Evolutionary conservation across 2,888 invertebrate genomes (phyloP), one percentile per base, ranked within the genome.

Genomic region (Lithophane leautieri): DNA sequence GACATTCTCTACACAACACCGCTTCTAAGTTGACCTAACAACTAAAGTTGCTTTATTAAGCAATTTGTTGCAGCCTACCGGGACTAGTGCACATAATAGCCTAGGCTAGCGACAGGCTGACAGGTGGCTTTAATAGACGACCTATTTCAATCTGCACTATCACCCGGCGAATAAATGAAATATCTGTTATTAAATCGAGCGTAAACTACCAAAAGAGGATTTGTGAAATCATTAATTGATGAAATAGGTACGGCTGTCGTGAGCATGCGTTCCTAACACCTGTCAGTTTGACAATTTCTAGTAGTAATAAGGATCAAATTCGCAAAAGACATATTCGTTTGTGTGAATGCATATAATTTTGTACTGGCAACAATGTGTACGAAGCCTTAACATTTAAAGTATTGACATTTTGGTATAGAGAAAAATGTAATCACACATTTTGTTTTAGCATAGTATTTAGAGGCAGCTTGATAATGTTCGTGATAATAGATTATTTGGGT

Each of bases 41-140:
- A 66, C 34, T 22, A 67, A 70, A 63, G 69, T 67, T 50, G 40
- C 28, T 61, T 22, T 68, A 79, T 82, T 68, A 68, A 73, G 70
- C 80, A 83, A 83, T 83, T 83, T 83, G 80, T 83, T 58, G 61
- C 70, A 70, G 68, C 60, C 83, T 76, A 80, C 47, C 68, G 28
- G 74, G 42, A 60, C 58, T 70, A 60, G 68, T 73, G 56, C 61
- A 61, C 42, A 73, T 79, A 78, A 81, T 81, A 54, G 70, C 60
- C 42, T 58, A 63, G 16, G 34, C 58, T 50, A 80, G 47, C 28
- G 76, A 77, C 68, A 77, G 73, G 34, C 52, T 65, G 82, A 62
- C 69, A 69, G 70, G 61, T 83, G 68, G 58, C 61, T 82, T 65
- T 65, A 52, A 73, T 69, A 80, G 68, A 69, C 44, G 52, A 73